Conservation (phyloP, 2,113 vertebrate genomes). For the Paramormyrops kingsleyae region DNA sequence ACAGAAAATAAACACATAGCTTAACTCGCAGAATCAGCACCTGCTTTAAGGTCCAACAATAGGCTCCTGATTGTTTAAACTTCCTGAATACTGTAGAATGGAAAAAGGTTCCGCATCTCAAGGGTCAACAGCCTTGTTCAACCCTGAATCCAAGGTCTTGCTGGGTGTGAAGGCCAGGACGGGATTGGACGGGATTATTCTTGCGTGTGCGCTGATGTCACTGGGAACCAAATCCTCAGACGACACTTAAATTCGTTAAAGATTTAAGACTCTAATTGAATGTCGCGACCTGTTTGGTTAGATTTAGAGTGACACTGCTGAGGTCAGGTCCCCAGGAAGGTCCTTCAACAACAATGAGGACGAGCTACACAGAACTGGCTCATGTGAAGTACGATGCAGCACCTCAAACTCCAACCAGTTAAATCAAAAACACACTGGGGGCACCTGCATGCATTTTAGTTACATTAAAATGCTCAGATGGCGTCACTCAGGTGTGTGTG, state of each 20-base stretch:
- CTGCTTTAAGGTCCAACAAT: not conserved
- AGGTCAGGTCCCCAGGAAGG: not conserved
- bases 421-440: not conserved
- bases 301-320: not conserved
- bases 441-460: not conserved
- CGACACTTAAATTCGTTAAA: not conserved
- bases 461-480: not conserved
- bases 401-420: not conserved
- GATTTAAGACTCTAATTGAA: slow-evolving; percentile 3
- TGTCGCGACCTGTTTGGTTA: not conserved
- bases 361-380: not conserved
- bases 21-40: not conserved
- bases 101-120: not conserved
- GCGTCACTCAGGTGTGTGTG: not conserved
- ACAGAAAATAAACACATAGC: not conserved
- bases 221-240: not conserved
- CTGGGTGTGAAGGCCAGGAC: not conserved
- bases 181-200: too few species aligned
- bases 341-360: not conserved
- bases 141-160: not conserved
- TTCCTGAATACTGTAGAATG: not conserved
- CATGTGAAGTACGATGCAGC: not conserved
- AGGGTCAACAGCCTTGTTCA: not conserved
- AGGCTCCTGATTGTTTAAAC: not conserved
- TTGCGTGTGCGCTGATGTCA: not conserved